Evolutionary conservation across 64 coral and sea anemone species (phyloP).

Genomic region (Hydrozoanthus tunicans): DNA sequence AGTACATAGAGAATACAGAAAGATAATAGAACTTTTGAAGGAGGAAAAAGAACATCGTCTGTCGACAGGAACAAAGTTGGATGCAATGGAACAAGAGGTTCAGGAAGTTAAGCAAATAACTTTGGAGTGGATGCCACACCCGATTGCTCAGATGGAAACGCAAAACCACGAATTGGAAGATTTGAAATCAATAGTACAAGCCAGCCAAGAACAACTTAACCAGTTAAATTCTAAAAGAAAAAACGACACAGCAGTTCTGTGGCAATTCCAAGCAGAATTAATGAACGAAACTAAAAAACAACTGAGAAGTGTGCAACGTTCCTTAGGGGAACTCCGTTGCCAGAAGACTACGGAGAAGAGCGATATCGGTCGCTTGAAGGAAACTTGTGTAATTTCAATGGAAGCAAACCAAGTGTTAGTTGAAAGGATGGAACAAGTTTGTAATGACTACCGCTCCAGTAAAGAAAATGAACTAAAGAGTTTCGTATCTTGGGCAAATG

Average conservation of each 20-base stretch:
- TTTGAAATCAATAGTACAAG: background rate
- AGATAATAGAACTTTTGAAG: background rate
- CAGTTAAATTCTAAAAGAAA: background rate
- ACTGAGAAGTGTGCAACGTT: background rate
- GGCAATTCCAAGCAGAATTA: background rate
- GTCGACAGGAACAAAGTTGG: background rate
- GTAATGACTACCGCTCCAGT: background rate
- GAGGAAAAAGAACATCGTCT: conserved; percentile 10
- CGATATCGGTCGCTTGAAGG: background rate
- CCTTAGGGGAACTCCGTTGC: background rate
- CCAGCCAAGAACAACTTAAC: background rate
- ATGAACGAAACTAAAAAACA: background rate
- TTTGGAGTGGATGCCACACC: background rate
- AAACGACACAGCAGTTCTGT: background rate
- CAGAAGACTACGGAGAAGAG: background rate
- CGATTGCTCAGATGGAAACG: background rate
- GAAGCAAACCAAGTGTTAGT: conserved; percentile 7
- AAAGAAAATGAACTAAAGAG: conserved; percentile 31
- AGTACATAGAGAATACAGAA: background rate
- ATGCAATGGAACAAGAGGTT: conserved; percentile 28
- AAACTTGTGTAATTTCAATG: background rate
- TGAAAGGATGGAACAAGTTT: conserved; percentile 7
- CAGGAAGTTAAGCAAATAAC: conserved; percentile 7
- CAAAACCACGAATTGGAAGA: conserved; percentile 6
- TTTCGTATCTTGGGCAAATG: conserved; percentile 22